Evolutionary conservation across 2,113 vertebrate species (phyloP), one percentile per base, ranked within the genome.

Genomic region (Mobula birostris): DNA sequence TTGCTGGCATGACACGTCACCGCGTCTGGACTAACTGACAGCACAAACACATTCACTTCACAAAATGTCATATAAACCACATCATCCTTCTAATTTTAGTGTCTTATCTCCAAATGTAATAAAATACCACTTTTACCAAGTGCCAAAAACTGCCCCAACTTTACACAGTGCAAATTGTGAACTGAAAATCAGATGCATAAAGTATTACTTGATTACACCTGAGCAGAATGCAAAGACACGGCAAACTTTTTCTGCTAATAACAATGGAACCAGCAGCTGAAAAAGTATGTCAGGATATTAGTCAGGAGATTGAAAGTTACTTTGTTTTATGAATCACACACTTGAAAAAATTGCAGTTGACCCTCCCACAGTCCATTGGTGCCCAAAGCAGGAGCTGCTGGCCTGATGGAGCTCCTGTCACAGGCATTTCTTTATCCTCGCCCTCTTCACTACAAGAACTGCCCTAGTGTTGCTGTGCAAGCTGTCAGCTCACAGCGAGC

Each of bases 101-200:
- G 77, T 79, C 77, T n/a, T 8, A 19, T 19, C 61, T 17, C n/a
- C 2, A 1, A 19, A 32, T n/a, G 56, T 56, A 61, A 87, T 61
- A 87, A 87, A 87, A 87, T 29, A 87, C 27, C 83, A 61, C 29
- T 29, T 87, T 61, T 61, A 27, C 56, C 27, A 83, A 58, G 40
- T 87, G 83, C 83, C 48, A 87, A 63, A 87, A 61, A 87, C 56
- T 87, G 83, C 83, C 83, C 29, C 83, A 87, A 87, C 56, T 8
- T 87, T 87, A 58, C 27, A 87, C 56, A 87, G 83, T 87, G 83
- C 83, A 87, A 29, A 87, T 87, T 24, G 58, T 61, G 56, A 87
- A 15, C 83, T 27, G 58, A 61, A 61, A 61, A 87, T 87, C 61
- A 87, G 83, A 87, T 61, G 9, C 48, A 29, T 27, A 61, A 87